phyloP scores from a whole-genome alignment of 37 sponge, comb jelly and placozoan species.

The Chondrosia reniformis region DNA sequence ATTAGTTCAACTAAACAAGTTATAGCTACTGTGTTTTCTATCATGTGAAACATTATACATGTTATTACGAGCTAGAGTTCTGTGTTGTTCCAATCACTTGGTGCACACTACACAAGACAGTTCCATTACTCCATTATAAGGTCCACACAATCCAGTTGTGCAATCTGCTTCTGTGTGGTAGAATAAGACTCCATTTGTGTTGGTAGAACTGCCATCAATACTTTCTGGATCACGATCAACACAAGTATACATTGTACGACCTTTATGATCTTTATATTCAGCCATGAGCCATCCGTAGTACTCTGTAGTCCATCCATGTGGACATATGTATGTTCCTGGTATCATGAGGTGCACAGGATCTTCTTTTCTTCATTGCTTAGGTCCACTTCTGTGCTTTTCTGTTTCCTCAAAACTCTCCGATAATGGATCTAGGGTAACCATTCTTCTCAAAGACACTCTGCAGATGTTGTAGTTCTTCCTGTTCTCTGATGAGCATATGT shows the following conservation, averaged over 20 bases:
- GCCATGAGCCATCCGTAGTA: conserved; percentile 13
- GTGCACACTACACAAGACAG: conserved; percentile 61
- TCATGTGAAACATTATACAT: too few relatives aligned
- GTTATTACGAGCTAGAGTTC: too few relatives aligned
- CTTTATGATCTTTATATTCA: neutral
- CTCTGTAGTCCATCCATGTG: conserved; percentile 8
- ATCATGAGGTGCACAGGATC: conserved; percentile 12
- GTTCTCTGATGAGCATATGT: too few relatives aligned
- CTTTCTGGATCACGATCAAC: conserved; percentile 40
- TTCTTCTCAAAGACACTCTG: too few relatives aligned
- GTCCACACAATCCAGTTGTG: conserved; percentile 36
- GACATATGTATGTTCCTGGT: conserved; percentile 11
- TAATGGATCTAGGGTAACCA: too few relatives aligned
- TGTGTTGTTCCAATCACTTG: too few relatives aligned
- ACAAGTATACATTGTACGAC: conserved; percentile 30
- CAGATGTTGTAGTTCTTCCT: too few relatives aligned
- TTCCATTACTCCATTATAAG: conserved; percentile 34
- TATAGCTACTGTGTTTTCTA: too few relatives aligned
- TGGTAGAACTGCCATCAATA: conserved; percentile 16
- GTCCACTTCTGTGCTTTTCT: too few relatives aligned
- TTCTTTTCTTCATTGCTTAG: too few relatives aligned
- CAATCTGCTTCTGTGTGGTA: conserved; percentile 44
- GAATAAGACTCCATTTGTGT: conserved; percentile 27
- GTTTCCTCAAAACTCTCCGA: too few relatives aligned
- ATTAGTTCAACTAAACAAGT: too few relatives aligned